Percentiles rank a stretch among this genome's conserved stretches.
phyloP scores from a whole-genome alignment of 2,113 vertebrate genomes.

The Mormoops blainvillei region DNA sequence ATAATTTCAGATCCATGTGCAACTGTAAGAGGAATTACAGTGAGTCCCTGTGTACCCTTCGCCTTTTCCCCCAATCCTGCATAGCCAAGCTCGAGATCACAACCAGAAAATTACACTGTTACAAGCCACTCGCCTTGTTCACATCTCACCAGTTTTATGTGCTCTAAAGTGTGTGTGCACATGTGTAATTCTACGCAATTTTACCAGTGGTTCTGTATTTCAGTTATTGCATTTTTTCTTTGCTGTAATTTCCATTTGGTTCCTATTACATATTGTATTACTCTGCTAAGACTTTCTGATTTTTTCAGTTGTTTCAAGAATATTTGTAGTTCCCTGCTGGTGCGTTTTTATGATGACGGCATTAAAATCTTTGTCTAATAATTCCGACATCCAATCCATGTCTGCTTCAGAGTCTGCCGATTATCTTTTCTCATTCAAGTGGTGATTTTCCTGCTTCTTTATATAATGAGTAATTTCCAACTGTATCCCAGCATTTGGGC shows the following conservation, averaged over 20 bases:
- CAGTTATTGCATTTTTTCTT: neutral
- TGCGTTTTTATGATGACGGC: neutral
- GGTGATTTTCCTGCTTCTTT: neutral
- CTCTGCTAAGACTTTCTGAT: neutral
- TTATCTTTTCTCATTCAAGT: neutral
- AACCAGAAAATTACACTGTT: neutral
- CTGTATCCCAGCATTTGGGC: neutral
- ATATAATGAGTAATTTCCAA: neutral
- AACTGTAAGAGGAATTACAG: neutral
- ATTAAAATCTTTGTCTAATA: neutral
- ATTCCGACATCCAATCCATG: neutral
- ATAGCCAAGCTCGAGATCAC: neutral
- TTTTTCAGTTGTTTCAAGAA: neutral
- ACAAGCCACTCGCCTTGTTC: neutral
- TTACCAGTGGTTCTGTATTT: neutral
- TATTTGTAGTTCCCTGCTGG: neutral
- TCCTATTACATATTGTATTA: neutral
- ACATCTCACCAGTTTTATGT: neutral
- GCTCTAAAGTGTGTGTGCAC: neutral
- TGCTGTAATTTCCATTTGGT: neutral
- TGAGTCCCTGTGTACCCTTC: neutral
- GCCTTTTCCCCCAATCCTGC: neutral
- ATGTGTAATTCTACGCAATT: neutral
- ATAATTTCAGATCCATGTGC: neutral
- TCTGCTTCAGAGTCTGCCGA: neutral